These are phyloP conservation scores for Caenorhabditis remanei DNA, from an alignment of 1,140 invertebrate genomes.

Conservation along the genomic window DNA sequence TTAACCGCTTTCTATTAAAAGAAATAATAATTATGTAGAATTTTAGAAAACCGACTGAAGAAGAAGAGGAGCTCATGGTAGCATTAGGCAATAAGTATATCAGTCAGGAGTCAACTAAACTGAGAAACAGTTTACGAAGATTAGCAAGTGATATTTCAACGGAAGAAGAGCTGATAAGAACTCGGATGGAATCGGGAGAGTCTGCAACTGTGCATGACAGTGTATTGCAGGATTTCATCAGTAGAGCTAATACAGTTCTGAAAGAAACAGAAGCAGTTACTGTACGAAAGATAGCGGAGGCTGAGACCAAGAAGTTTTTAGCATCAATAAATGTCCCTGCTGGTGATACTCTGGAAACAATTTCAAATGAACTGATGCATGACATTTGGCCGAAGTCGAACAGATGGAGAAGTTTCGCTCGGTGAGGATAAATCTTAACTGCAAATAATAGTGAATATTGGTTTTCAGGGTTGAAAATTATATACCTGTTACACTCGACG, in stretches of 20 bases:
- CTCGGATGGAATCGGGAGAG: not conserved
- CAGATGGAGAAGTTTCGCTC: slow-evolving; percentile 14
- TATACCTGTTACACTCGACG: not conserved
- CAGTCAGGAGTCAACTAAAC: not conserved
- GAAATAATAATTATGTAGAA: not conserved
- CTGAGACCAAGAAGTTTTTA: slow-evolving; percentile 13
- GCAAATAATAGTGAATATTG: not conserved
- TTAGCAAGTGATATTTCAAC: slow-evolving; percentile 1
- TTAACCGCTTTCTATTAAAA: not conserved
- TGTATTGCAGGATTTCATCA: not conserved
- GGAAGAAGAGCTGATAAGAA: not conserved
- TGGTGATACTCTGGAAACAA: not conserved
- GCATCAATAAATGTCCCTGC: not conserved
- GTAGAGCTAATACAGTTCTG: slow-evolving; percentile 7
- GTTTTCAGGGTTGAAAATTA: not conserved
- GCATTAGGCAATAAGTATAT: not conserved
- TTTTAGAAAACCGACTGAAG: not conserved
- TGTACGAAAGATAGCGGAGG: slow-evolving; percentile 3
- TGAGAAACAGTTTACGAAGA: not conserved
- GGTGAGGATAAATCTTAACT: not conserved
- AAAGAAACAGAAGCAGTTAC: slow-evolving; percentile 32
- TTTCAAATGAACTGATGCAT: slow-evolving; percentile 8
- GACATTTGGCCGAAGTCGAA: slow-evolving; percentile 24
- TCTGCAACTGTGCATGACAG: not conserved
- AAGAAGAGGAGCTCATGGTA: not conserved